Evolutionary conservation across 2,797 vertebrate species (phyloP).

Genomic region (Melanotaenia parkinsoni): DNA sequence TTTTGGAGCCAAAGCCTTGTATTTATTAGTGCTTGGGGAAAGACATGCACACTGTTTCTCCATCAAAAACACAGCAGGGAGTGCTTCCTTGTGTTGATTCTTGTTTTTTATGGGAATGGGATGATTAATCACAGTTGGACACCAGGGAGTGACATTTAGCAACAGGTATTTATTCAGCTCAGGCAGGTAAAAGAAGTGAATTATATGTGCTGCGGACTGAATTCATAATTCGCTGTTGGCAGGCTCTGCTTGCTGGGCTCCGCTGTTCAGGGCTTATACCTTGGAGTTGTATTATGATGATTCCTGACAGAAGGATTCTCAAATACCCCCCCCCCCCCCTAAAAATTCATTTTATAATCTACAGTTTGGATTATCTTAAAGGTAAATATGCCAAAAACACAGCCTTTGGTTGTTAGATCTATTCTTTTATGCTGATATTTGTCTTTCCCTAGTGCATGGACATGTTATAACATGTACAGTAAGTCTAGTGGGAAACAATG

Average conservation of each 20-base stretch:
- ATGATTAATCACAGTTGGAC: slow-evolving; percentile 50
- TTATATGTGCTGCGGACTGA: background rate
- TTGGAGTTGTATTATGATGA: slow-evolving; percentile 25
- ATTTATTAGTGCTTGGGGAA: slow-evolving; percentile 50
- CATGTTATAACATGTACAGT: slow-evolving; percentile 40
- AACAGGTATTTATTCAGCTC: slow-evolving; percentile 33
- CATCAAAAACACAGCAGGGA: slow-evolving; percentile 50
- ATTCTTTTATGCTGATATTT: slow-evolving; percentile 17
- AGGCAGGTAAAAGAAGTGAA: slow-evolving; percentile 12
- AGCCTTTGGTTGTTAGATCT: background rate
- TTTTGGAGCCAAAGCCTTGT: slow-evolving; percentile 21
- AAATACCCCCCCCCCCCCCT: background rate
- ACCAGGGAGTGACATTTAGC: slow-evolving; percentile 39
- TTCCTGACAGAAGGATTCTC: slow-evolving; percentile 24
- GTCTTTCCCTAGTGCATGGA: slow-evolving; percentile 1
- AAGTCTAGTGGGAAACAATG: slow-evolving; percentile 18
- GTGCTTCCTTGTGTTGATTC: slow-evolving; percentile 53
- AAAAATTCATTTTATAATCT: background rate
- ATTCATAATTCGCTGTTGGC: slow-evolving; percentile 10
- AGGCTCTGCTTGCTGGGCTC: background rate
- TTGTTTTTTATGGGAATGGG: slow-evolving; percentile 35
- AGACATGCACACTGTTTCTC: slow-evolving; percentile 35
- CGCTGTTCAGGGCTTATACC: slow-evolving; percentile 8
- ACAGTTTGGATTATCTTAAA: background rate
- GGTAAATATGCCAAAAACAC: background rate